Evolutionary conservation across 2,797 vertebrate species (phyloP).

Genomic region (Gymnoscopelus braueri): DNA sequence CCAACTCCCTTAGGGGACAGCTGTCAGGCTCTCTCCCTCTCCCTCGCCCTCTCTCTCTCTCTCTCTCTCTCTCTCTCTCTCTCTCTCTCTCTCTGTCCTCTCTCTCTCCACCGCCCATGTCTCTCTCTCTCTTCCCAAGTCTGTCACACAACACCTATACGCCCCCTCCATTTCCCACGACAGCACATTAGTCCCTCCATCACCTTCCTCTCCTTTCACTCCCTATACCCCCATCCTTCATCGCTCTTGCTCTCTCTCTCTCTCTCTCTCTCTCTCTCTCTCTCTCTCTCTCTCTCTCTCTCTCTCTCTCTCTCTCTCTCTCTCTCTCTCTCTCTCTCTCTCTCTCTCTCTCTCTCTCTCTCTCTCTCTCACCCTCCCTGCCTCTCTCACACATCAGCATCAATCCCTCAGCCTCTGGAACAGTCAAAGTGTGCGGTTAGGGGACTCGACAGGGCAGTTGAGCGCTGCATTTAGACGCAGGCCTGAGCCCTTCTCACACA

Average conservation of each 20-base stretch:
- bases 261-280: not conserved
- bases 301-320: slow-evolving; percentile 48
- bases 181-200: slow-evolving; percentile 73
- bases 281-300: not conserved
- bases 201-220: slow-evolving; percentile 58
- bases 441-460: slow-evolving; percentile 68
- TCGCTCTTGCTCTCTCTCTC: slow-evolving; percentile 17
- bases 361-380: slow-evolving; percentile 38
- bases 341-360: not conserved
- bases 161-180: slow-evolving; percentile 62
- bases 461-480: slow-evolving; percentile 58
- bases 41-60: slow-evolving; percentile 24
- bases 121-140: slow-evolving; percentile 55
- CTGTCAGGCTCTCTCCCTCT: slow-evolving; percentile 65
- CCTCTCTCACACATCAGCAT: slow-evolving; percentile 64
- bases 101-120: slow-evolving; percentile 30
- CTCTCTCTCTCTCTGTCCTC: slow-evolving; percentile 41
- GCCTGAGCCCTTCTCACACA: slow-evolving; percentile 68
- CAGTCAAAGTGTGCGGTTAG: slow-evolving; percentile 64
- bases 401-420: slow-evolving; percentile 66
- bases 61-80: slow-evolving; percentile 53
- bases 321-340: slow-evolving; percentile 16
- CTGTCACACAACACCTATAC: slow-evolving; percentile 44
- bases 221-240: slow-evolving; percentile 49
- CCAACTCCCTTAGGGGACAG: slow-evolving; percentile 69